Evolutionary conservation across 2,888 invertebrate species (phyloP).

Genomic region (Chrysolina oricalcia): DNA sequence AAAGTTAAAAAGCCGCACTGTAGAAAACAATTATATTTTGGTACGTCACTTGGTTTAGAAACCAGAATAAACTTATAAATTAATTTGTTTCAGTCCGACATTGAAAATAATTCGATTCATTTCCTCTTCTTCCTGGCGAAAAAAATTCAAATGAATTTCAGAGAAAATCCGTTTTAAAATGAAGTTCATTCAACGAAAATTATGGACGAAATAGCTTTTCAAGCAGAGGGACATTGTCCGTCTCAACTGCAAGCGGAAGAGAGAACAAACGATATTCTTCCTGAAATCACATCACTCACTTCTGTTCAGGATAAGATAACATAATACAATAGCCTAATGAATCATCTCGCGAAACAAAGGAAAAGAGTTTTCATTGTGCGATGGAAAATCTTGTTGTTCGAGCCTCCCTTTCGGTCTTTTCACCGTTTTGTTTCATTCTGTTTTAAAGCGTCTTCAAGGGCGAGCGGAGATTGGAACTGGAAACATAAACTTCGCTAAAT

Average conservation of each 20-base stretch:
- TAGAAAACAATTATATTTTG: no score
- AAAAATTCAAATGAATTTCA: no score
- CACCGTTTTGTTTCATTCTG: constrained; percentile 2
- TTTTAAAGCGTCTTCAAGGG: not conserved
- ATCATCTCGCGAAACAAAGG: not conserved
- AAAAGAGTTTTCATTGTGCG: not conserved
- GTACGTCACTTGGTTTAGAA: no score
- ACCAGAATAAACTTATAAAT: no score
- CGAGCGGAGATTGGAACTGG: constrained; percentile 12
- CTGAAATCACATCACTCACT: not conserved
- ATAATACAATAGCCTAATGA: constrained; percentile 2
- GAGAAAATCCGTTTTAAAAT: no score
- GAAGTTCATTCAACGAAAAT: no score
- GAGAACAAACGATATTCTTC: not conserved
- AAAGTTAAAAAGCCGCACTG: no score
- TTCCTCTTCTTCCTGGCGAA: no score
- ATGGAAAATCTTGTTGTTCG: constrained; percentile 3
- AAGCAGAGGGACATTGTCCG: not conserved
- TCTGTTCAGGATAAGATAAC: not conserved
- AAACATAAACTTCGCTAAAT: constrained; percentile 6
- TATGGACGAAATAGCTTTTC: not conserved
- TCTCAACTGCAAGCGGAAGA: not conserved
- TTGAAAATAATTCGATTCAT: not conserved
- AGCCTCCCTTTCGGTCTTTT: not conserved
- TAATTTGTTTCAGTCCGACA: not conserved